Conservation (phyloP, 1,140 invertebrate species). For the Mycetomoellerius zeteki region DNA sequence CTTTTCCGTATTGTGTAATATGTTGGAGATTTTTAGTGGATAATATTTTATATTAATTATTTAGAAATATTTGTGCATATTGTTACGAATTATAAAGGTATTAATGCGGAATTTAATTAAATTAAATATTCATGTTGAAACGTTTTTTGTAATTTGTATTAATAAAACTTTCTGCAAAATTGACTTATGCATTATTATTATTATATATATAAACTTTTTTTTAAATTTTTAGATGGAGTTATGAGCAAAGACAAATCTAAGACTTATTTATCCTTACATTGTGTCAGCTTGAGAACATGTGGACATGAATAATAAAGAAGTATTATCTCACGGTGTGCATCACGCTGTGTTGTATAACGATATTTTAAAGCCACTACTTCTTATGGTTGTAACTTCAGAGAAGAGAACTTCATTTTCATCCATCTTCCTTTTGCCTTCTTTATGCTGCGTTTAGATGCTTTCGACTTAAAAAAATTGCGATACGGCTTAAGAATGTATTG, state of each 20-base stretch:
- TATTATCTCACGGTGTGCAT: slow-evolving; percentile 26
- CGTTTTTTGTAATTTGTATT: not conserved
- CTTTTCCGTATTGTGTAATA: not conserved
- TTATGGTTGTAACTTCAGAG: slow-evolving; percentile 46
- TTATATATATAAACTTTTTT: no score
- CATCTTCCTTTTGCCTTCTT: slow-evolving; percentile 59
- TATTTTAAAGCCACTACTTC: slow-evolving; percentile 32
- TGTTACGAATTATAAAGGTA: not conserved
- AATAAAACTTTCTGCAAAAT: slow-evolving; percentile 8
- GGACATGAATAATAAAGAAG: slow-evolving; percentile 44
- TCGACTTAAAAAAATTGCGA: slow-evolving; percentile 67
- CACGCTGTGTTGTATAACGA: slow-evolving; percentile 37
- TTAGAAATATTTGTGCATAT: not conserved
- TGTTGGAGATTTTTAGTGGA: not conserved
- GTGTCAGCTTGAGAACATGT: slow-evolving; percentile 15
- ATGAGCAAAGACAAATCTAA: not conserved
- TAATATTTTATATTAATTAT: slow-evolving; percentile 19
- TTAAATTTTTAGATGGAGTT: no score
- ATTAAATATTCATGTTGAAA: slow-evolving; percentile 6
- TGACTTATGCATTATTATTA: not conserved
- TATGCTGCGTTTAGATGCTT: slow-evolving; percentile 48
- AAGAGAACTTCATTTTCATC: slow-evolving; percentile 69
- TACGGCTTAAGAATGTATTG: slow-evolving; percentile 54
- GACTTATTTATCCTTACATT: slow-evolving; percentile 14
- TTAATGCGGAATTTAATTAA: not conserved